A percentile compares a stretch with the other conserved stretches of the same genome.
phyloP scores from a whole-genome alignment of 2,113 vertebrate genomes.

The Trochalopteron elliotii region DNA sequence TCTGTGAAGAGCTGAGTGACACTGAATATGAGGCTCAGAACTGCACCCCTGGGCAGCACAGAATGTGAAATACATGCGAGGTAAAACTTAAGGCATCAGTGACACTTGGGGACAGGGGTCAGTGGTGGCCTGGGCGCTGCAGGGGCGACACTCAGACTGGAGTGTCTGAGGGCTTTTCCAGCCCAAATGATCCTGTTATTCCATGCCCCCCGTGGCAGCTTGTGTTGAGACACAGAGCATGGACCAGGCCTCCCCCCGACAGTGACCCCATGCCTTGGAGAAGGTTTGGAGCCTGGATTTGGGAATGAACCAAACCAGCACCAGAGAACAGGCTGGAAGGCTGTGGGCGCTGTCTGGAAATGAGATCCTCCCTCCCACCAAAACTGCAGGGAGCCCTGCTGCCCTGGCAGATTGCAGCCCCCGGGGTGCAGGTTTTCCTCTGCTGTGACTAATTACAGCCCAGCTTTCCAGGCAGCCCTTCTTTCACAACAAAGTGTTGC shows the following conservation, averaged over 20 bases:
- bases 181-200: fast-evolving
- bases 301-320: fast-evolving
- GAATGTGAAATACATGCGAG: fast-evolving
- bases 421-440: not conserved
- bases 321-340: fast-evolving
- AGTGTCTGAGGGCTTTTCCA: not conserved
- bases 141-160: too few relatives aligned
- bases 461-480: fast-evolving
- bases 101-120: fast-evolving
- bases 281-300: not conserved
- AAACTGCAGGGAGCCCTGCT: not conserved
- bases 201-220: fast-evolving
- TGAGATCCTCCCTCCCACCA: fast-evolving
- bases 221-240: fast-evolving
- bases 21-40: not conserved
- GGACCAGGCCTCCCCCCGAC: not conserved
- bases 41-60: not conserved
- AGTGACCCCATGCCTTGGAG: fast-evolving
- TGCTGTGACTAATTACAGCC: not conserved
- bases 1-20: not conserved
- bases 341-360: fast-evolving
- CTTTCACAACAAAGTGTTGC: fast-evolving
- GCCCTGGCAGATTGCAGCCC: not conserved
- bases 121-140: not conserved
- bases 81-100: not conserved